Conservation (phyloP, 2,888 invertebrate species). For the Dilophus febrilis region DNA sequence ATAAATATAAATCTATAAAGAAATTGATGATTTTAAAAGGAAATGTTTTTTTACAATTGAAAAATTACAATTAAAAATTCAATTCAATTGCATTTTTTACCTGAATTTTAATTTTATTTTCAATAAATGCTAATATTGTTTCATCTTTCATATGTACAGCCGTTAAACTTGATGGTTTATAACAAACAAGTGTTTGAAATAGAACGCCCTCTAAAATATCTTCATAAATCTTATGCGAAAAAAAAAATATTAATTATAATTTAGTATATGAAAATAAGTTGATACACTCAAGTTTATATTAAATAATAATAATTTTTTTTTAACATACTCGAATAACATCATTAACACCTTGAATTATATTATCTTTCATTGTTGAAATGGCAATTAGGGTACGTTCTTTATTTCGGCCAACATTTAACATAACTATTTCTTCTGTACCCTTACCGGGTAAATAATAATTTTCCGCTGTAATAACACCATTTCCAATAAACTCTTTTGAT, state of each 20-base stretch:
- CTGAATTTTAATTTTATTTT: conserved; percentile 20
- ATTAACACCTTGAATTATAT: conserved; percentile 19
- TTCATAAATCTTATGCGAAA: conserved; percentile 28
- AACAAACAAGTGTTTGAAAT: conserved; percentile 33
- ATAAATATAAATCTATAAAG: conserved; percentile 15
- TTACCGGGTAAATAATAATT: conserved; percentile 20
- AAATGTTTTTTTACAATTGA: background rate
- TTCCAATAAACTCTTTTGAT: conserved; percentile 9
- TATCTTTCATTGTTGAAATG: conserved; percentile 23
- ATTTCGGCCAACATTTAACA: conserved; percentile 21
- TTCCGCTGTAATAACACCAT: conserved; percentile 14
- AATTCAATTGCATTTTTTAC: conserved; percentile 11
- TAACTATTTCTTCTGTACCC: conserved; percentile 20
- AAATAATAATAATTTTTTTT: background rate
- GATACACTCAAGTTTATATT: background rate
- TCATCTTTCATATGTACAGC: conserved; percentile 28
- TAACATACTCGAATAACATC: conserved; percentile 26
- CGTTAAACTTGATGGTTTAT: conserved; percentile 32
- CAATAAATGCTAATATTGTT: conserved; percentile 33
- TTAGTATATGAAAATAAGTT: background rate
- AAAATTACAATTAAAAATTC: background rate
- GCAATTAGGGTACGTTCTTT: conserved; percentile 24
- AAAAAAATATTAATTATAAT: conserved; percentile 1
- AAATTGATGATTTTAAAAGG: too few species aligned
- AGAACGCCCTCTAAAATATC: conserved; percentile 29